Evolutionary conservation across 2,797 vertebrate genomes (phyloP).

Genomic region (Meriones psammophilus): DNA sequence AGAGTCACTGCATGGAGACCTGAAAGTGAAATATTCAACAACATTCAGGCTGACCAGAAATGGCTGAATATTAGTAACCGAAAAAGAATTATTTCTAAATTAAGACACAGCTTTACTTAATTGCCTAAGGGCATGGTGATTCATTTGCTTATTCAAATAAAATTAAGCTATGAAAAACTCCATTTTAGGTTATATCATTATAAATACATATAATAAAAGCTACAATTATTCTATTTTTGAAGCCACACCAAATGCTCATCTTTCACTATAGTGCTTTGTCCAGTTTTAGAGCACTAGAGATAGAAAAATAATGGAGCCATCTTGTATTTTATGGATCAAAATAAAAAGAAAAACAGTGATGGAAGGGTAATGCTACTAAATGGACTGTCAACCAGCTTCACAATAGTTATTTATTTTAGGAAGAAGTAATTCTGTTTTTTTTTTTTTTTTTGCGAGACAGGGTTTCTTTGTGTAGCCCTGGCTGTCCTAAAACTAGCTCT

Average conservation of each 20-base stretch:
- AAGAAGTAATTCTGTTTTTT: slow-evolving; percentile 1
- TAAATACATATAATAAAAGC: slow-evolving; percentile 1
- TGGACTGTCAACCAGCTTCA: slow-evolving; percentile 10
- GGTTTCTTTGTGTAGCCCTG: background rate
- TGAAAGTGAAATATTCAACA: slow-evolving; percentile 13
- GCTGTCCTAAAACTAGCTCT: background rate
- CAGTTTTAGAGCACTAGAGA: slow-evolving; percentile 32
- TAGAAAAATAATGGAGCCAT: slow-evolving; percentile 62
- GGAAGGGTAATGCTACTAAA: slow-evolving; percentile 61
- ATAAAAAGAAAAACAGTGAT: slow-evolving; percentile 53
- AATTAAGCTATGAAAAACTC: slow-evolving; percentile 45
- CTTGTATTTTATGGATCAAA: slow-evolving; percentile 69
- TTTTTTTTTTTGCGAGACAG: background rate
- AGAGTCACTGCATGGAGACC: background rate
- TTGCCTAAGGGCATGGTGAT: background rate
- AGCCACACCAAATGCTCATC: slow-evolving; percentile 18
- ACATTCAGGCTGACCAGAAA: background rate
- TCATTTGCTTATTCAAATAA: slow-evolving; percentile 47
- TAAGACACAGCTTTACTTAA: slow-evolving; percentile 50
- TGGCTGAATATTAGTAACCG: slow-evolving; percentile 20
- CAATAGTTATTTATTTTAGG: slow-evolving; percentile 53
- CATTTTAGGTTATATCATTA: slow-evolving; percentile 30
- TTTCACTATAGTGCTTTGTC: background rate
- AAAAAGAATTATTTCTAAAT: slow-evolving; percentile 57
- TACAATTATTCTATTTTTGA: background rate